These are phyloP conservation scores for Centropyge bicolor DNA, from an alignment of 2,797 vertebrate genomes.

Conservation along the genomic window DNA sequence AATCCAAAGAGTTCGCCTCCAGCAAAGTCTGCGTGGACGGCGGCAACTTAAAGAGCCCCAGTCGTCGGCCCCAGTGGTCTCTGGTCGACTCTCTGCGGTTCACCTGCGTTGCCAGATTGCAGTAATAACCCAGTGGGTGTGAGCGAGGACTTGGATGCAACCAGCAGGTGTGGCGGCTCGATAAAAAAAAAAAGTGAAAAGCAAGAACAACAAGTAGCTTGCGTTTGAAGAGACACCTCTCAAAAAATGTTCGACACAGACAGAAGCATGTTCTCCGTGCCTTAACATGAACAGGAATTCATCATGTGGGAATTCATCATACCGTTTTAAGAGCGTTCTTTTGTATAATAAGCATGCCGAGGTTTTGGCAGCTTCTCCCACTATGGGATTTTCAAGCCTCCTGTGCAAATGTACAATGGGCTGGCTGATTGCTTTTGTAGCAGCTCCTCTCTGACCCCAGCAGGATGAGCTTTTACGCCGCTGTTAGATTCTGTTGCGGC, in stretches of 20 bases:
- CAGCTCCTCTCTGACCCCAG: slow-evolving; percentile 41
- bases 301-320: slow-evolving; percentile 53
- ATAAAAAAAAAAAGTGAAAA: slow-evolving; percentile 19
- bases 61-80: neutral
- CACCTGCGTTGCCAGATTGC: slow-evolving; percentile 9
- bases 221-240: neutral
- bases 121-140: neutral
- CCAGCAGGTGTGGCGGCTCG: neutral
- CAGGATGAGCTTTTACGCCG: slow-evolving; percentile 26
- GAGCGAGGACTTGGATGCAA: slow-evolving; percentile 9
- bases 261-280: slow-evolving; percentile 25
- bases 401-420: slow-evolving; percentile 62
- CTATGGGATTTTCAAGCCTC: slow-evolving; percentile 40
- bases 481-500: slow-evolving; percentile 51
- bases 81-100: neutral
- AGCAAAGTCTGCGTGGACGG: slow-evolving; percentile 3
- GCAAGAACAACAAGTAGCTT: slow-evolving; percentile 5
- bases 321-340: slow-evolving; percentile 47
- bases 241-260: neutral
- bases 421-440: slow-evolving; percentile 62
- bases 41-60: neutral
- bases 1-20: slow-evolving; percentile 11
- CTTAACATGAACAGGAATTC: slow-evolving; percentile 40
- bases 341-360: slow-evolving; percentile 52
- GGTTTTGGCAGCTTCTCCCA: slow-evolving; percentile 56